Conservation (phyloP, 2,113 vertebrate genomes). For the Pungitius pungitius region DNA sequence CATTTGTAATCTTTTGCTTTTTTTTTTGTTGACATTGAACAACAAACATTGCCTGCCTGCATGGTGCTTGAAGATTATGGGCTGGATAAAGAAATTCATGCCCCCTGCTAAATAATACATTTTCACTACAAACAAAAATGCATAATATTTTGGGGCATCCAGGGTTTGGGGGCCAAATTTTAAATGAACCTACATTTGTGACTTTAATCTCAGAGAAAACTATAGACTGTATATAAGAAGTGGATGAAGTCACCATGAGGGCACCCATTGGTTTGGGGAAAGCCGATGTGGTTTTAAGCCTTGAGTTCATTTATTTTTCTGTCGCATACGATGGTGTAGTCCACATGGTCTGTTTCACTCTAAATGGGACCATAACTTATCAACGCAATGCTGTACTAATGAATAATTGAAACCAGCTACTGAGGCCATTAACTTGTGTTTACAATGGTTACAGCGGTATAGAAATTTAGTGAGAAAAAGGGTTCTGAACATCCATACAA, state of each 20-base stretch:
- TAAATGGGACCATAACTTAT: no score
- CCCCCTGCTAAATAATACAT: neutral
- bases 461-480: no score
- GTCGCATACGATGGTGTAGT: no score
- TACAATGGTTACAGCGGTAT: no score
- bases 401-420: neutral
- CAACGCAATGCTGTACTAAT: neutral
- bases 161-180: neutral
- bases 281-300: neutral
- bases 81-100: neutral
- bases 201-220: neutral
- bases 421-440: neutral
- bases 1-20: neutral
- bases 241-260: neutral
- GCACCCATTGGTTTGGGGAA: neutral
- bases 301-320: neutral
- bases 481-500: neutral
- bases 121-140: neutral
- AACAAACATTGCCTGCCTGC: neutral
- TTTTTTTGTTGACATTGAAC: conserved; percentile 1
- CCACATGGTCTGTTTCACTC: no score
- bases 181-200: neutral
- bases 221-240: neutral
- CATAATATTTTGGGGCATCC: neutral
- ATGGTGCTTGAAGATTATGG: neutral